These are phyloP conservation scores for Geophilus truncorum DNA, from an alignment of 2,888 invertebrate genomes.

Conservation along the genomic window DNA sequence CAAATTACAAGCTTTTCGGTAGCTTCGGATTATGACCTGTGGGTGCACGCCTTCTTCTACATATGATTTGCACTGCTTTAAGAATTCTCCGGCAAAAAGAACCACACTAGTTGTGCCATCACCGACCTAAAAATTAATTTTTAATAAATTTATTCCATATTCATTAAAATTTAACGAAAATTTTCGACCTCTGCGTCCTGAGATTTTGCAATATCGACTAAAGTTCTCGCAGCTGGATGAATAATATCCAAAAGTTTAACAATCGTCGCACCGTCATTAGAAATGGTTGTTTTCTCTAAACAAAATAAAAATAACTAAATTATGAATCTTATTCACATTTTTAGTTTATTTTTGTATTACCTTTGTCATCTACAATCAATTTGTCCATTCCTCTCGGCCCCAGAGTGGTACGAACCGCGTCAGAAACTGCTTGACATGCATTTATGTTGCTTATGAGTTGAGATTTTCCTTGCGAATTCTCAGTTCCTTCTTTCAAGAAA, in stretches of 20 bases:
- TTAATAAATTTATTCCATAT: neutral
- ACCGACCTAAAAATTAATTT: conserved; percentile 65
- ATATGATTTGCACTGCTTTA: conserved; percentile 90
- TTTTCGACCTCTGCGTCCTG: conserved; percentile 87
- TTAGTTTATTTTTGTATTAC: conserved; percentile 47
- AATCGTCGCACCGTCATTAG: conserved; percentile 99
- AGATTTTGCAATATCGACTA: conserved; percentile 98
- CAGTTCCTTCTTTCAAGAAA: conserved; percentile 95
- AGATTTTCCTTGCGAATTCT: conserved; percentile 89
- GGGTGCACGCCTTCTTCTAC: conserved; percentile 97
- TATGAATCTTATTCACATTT: neutral
- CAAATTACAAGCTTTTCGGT: conserved; percentile 75
- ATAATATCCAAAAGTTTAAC: conserved; percentile 96
- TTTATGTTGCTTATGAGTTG: conserved; percentile 96
- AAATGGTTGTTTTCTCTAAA: conserved; percentile 80
- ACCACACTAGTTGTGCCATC: conserved; percentile 99
- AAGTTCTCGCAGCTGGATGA: conserved; percentile 94
- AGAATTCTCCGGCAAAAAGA: conserved; percentile 86
- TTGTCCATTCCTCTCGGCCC: conserved; percentile 99
- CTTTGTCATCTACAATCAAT: conserved; percentile 81
- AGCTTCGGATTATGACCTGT: conserved; percentile 81
- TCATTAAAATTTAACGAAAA: neutral
- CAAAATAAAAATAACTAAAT: conserved; percentile 15
- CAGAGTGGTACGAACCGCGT: conserved; percentile 93
- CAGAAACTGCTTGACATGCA: conserved; percentile 91